Conservation (phyloP, 2,113 vertebrate species). For the Propithecus coquereli region DNA sequence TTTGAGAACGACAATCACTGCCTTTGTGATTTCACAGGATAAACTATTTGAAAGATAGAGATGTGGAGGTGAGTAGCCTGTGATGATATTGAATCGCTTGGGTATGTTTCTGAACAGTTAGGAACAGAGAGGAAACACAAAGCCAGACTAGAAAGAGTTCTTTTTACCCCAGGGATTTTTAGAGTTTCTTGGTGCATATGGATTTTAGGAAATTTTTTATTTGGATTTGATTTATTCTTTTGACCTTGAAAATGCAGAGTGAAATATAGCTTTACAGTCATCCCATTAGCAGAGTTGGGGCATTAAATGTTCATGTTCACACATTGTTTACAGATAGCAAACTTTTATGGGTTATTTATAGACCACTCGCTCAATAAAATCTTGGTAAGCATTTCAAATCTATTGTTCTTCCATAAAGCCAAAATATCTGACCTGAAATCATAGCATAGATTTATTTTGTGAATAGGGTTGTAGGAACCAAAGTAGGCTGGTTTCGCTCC, state of each 20-base stretch:
- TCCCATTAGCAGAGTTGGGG: background rate
- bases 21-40: conserved; percentile 64
- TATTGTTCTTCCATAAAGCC: conserved; percentile 8
- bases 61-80: conserved; percentile 34
- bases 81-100: conserved; percentile 39
- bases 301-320: background rate
- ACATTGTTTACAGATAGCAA: conserved; percentile 9
- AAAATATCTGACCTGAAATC: conserved; percentile 36
- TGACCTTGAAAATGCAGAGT: conserved; percentile 54
- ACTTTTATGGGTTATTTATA: conserved; percentile 19
- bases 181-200: conserved; percentile 60
- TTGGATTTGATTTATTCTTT: conserved; percentile 55
- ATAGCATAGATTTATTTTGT: conserved; percentile 28
- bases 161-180: conserved; percentile 53
- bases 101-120: conserved; percentile 64
- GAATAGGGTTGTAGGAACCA: background rate
- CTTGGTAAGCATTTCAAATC: conserved; percentile 22
- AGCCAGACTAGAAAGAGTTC: conserved; percentile 61
- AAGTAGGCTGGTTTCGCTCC: background rate
- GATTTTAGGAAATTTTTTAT: conserved; percentile 49
- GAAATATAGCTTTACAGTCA: background rate
- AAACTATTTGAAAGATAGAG: conserved; percentile 62
- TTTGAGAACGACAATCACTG: conserved; percentile 61
- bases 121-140: conserved; percentile 58
- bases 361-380: background rate